Conservation (phyloP, 1,140 invertebrate species). For the Solen grandis region DNA sequence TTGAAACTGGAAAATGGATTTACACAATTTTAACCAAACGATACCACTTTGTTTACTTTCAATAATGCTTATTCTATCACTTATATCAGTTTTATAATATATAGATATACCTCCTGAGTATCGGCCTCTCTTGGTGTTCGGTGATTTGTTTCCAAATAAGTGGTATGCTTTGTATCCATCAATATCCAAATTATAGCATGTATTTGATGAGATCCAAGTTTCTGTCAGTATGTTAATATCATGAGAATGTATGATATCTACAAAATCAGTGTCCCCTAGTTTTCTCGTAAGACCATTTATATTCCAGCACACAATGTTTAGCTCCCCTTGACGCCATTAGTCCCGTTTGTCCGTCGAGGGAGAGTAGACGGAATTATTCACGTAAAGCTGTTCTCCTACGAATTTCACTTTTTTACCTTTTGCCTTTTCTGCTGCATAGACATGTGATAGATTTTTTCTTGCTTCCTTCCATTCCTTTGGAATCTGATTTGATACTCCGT, state of each 20-base stretch:
- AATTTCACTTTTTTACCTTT: not conserved
- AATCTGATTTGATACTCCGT: not conserved
- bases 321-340: not conserved
- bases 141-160: not conserved
- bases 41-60: not conserved
- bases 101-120: not conserved
- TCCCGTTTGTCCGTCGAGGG: not conserved
- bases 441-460: not conserved
- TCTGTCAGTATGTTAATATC: not conserved
- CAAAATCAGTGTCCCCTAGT: not conserved
- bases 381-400: not conserved
- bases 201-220: not conserved
- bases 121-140: not conserved
- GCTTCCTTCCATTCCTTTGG: not conserved
- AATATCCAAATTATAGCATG: not conserved
- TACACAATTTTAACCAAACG: not conserved
- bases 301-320: not conserved
- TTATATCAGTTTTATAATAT: not conserved
- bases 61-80: not conserved
- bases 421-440: not conserved
- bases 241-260: not conserved
- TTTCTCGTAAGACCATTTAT: not conserved
- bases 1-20: not conserved
- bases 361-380: not conserved
- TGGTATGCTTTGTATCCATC: not conserved